These are phyloP conservation scores for Congeria kusceri DNA, from an alignment of 2,888 invertebrate species.

Conservation along the genomic window DNA sequence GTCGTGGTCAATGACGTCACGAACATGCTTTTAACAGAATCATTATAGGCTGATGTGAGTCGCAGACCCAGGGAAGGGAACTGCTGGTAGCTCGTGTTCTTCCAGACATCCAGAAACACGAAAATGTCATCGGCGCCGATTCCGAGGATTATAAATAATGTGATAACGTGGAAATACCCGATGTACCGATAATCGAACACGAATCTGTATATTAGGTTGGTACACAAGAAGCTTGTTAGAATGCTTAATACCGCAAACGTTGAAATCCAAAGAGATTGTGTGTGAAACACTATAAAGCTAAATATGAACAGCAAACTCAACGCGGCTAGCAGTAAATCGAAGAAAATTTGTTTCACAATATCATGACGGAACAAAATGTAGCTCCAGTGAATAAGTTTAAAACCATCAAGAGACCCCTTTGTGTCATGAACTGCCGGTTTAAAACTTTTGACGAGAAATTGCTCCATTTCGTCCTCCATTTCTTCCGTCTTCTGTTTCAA, in stretches of 20 bases:
- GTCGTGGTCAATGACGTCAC: constrained; percentile 76
- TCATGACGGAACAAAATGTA: constrained; percentile 62
- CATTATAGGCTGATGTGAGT: constrained; percentile 71
- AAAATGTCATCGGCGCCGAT: constrained; percentile 78
- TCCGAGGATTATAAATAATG: constrained; percentile 75
- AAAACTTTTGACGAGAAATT: constrained; percentile 56
- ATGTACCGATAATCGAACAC: constrained; percentile 74
- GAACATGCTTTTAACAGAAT: constrained; percentile 74
- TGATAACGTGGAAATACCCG: constrained; percentile 74
- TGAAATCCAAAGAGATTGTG: constrained; percentile 73
- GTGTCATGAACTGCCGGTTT: constrained; percentile 50
- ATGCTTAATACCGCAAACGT: constrained; percentile 72
- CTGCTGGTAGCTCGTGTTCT: constrained; percentile 57
- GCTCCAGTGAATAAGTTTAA: constrained; percentile 66
- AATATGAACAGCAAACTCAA: constrained; percentile 75
- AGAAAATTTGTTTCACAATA: constrained; percentile 63
- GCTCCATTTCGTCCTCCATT: constrained; percentile 58
- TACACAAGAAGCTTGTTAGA: constrained; percentile 69
- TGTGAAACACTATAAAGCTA: constrained; percentile 71
- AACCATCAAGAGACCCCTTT: constrained; percentile 7
- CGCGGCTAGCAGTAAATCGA: constrained; percentile 67
- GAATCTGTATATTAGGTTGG: constrained; percentile 74
- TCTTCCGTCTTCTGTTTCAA: constrained; percentile 42
- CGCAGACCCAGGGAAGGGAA: constrained; percentile 71
- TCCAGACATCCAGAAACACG: constrained; percentile 78